Percentiles rank a stretch among this genome's conserved stretches.
Evolutionary conservation across 2,113 vertebrate genomes (phyloP).

Genomic region (Rhinogobius similis): DNA sequence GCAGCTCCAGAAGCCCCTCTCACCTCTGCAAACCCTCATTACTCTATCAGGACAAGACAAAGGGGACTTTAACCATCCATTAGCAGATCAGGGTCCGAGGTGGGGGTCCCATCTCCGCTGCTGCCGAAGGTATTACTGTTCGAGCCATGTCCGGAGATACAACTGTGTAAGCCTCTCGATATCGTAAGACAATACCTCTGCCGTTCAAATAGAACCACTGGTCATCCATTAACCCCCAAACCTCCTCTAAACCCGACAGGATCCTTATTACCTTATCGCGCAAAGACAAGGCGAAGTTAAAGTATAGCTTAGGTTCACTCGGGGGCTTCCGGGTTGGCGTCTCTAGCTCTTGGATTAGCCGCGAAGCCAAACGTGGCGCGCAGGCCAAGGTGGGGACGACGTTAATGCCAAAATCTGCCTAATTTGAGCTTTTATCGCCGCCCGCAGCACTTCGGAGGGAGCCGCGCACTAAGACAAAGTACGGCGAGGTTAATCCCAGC

Average conservation of each 20-base stretch:
- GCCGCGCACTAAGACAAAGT: constrained; percentile 68
- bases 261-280: constrained; percentile 71
- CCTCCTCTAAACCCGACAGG: constrained; percentile 50
- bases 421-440: constrained; percentile 72
- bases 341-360: constrained; percentile 69
- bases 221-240: constrained; percentile 60
- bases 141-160: constrained; percentile 54
- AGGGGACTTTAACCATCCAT: constrained; percentile 52
- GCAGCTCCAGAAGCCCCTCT: constrained; percentile 56
- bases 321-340: constrained; percentile 68
- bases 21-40: constrained; percentile 65
- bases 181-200: constrained; percentile 68
- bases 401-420: constrained; percentile 74
- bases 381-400: constrained; percentile 69
- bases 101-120: constrained; percentile 67
- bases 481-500: constrained; percentile 67
- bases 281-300: constrained; percentile 50
- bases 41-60: constrained; percentile 77
- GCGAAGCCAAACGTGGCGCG: constrained; percentile 45
- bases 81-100: constrained; percentile 60
- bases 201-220: constrained; percentile 52
- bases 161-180: constrained; percentile 63
- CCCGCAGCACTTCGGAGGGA: constrained; percentile 55
- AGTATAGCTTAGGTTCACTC: constrained; percentile 58
- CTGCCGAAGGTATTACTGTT: constrained; percentile 57